Conservation (phyloP, 2,888 invertebrate genomes). For the Mechanitis messenoides region DNA sequence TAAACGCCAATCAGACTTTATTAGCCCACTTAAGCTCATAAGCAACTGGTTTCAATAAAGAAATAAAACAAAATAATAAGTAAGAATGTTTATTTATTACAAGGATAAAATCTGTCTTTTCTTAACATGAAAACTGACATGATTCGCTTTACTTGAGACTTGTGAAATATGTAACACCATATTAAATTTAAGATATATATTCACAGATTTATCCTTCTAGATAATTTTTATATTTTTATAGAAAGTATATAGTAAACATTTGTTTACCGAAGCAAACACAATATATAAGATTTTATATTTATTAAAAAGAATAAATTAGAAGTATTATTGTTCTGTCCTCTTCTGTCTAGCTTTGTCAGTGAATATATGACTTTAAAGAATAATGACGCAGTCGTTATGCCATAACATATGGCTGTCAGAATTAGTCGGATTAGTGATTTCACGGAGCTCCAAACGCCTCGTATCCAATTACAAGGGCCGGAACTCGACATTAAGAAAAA, state of each 20-base stretch:
- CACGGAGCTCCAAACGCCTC: slow-evolving; percentile 61
- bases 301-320: background rate
- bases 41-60: slow-evolving; percentile 2
- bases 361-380: slow-evolving; percentile 25
- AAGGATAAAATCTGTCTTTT: slow-evolving; percentile 48
- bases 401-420: slow-evolving; percentile 76
- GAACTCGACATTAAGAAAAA: slow-evolving; percentile 62
- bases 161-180: slow-evolving; percentile 16
- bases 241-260: background rate
- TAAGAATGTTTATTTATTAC: slow-evolving; percentile 48
- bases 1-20: slow-evolving; percentile 13
- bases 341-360: slow-evolving; percentile 5
- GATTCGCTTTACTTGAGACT: slow-evolving; percentile 12
- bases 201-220: background rate
- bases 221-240: background rate
- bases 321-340: background rate
- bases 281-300: no score
- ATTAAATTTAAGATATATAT: slow-evolving; percentile 5
- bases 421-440: slow-evolving; percentile 76
- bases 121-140: slow-evolving; percentile 30
- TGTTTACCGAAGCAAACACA: background rate
- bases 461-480: slow-evolving; percentile 70
- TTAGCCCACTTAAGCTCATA: slow-evolving; percentile 5
- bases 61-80: background rate
- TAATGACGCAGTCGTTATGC: slow-evolving; percentile 60